Evolutionary conservation across 2,888 invertebrate genomes (phyloP), one percentile per base, ranked within the genome.

Genomic region (Tinea pellionella): DNA sequence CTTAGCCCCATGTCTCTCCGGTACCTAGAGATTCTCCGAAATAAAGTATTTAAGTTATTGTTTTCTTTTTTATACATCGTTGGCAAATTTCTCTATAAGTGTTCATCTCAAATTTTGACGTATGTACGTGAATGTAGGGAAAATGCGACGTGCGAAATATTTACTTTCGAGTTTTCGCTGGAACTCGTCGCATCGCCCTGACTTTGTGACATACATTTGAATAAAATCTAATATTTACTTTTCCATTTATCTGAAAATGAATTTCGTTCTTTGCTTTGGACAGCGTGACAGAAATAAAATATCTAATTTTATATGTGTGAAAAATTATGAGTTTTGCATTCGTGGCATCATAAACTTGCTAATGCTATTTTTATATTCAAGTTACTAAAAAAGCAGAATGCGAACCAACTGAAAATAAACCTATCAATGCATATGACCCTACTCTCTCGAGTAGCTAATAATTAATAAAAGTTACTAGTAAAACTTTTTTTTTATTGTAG

Each of bases 81-180:
- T 9, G 47, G 2, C 15, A 47, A 8, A 47, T 47, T 16, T 47
- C 16, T 15, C 16, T 47, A 47, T 16, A 9, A 13, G 47, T 47
- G 16, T 15, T 47, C 47, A 15, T 47, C 12, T 15, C 47, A n/a
- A 47, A 47, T 15, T 47, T 15, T 47, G 47, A 47, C 15, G 16
- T 13, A n/a, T 47, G 47, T 47, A 47, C 47, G 47, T 47, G 16
- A 1, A 47, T 9, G 15, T 15, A n/a, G 47, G 13, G 47, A 47
- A 47, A 15, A 47, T 47, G 47, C 47, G 15, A 47, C 47, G 47
- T 47, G 47, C 47, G 15, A 47, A 47, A 59, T 61, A 60, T 58
- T 62, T 58, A 59, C 37, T 61, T 51, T 58, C n/a, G 42, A 51
- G 59, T 59, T 59, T 30, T 55, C 18, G 56, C 56, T 41, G 16